These are phyloP conservation scores for Zaprionus tsacasi DNA, from an alignment of 1,140 invertebrate genomes.

Conservation along the genomic window DNA sequence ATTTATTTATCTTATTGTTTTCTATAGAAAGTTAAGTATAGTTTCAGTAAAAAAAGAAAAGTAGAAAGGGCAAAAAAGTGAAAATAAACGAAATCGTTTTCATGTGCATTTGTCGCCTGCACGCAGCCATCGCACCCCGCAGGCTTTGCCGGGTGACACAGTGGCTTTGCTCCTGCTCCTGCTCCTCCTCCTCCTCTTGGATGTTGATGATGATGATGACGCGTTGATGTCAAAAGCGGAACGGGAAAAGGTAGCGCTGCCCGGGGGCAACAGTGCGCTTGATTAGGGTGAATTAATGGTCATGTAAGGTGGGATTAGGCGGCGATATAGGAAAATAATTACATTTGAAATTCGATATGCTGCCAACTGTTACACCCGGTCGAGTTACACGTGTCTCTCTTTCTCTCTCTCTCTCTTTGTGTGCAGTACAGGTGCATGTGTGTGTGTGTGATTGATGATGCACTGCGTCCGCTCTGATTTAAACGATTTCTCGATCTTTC, in stretches of 20 bases:
- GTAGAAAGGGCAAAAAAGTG: neutral
- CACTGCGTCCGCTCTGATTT: constrained; percentile 56
- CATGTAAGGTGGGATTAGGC: constrained; percentile 84
- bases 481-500: neutral
- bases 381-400: constrained; percentile 1
- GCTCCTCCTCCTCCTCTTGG: neutral
- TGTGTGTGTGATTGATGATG: constrained; percentile 61
- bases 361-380: constrained; percentile 59
- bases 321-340: constrained; percentile 84
- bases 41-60: neutral
- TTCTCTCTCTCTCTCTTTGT: neutral
- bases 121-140: constrained; percentile 3
- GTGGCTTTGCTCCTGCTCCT: constrained; percentile 6
- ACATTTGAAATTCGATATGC: constrained; percentile 84
- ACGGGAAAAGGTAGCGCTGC: constrained; percentile 22
- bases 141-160: constrained; percentile 41
- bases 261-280: constrained; percentile 47
- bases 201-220: constrained; percentile 53
- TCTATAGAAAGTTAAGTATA: no score
- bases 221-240: constrained; percentile 66
- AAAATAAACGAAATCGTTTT: neutral
- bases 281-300: constrained; percentile 84
- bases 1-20: no score
- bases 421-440: constrained; percentile 52
- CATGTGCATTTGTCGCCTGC: constrained; percentile 41